Evolutionary conservation across 2,797 vertebrate species (phyloP).

Genomic region (Rhinella marina): DNA sequence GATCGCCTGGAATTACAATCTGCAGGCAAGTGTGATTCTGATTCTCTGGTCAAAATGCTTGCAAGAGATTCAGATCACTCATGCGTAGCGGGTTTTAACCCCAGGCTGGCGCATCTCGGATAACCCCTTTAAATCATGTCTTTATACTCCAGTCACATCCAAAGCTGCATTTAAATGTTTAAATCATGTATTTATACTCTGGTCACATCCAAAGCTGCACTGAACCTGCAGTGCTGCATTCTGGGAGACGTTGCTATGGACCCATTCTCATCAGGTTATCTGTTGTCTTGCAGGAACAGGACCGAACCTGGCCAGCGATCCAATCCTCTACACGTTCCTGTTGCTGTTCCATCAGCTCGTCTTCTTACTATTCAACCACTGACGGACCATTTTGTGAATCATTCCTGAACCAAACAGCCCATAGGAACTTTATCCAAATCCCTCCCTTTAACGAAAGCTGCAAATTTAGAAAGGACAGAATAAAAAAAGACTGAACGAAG

Average conservation of each 20-base stretch:
- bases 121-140: background rate
- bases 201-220: background rate
- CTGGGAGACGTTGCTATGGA: background rate
- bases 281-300: slow-evolving; percentile 77
- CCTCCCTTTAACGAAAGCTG: slow-evolving; percentile 63
- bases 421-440: slow-evolving; percentile 55
- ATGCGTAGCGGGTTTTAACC: too few species aligned
- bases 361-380: slow-evolving; percentile 82
- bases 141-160: background rate
- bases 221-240: background rate
- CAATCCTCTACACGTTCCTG: slow-evolving; percentile 80
- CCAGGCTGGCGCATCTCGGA: too few species aligned
- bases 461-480: slow-evolving; percentile 68
- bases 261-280: slow-evolving; percentile 34
- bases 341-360: slow-evolving; percentile 85
- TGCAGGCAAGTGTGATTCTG: too few species aligned
- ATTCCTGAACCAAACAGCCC: slow-evolving; percentile 70
- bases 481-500: slow-evolving; percentile 75
- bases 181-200: background rate
- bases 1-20: too few species aligned
- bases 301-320: slow-evolving; percentile 77
- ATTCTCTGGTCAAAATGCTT: too few species aligned
- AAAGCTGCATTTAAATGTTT: background rate
- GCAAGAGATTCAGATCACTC: too few species aligned
- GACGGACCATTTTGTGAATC: slow-evolving; percentile 70